phyloP scores from a whole-genome alignment of 1,140 invertebrate species.

The Meloidogyne exigua region DNA sequence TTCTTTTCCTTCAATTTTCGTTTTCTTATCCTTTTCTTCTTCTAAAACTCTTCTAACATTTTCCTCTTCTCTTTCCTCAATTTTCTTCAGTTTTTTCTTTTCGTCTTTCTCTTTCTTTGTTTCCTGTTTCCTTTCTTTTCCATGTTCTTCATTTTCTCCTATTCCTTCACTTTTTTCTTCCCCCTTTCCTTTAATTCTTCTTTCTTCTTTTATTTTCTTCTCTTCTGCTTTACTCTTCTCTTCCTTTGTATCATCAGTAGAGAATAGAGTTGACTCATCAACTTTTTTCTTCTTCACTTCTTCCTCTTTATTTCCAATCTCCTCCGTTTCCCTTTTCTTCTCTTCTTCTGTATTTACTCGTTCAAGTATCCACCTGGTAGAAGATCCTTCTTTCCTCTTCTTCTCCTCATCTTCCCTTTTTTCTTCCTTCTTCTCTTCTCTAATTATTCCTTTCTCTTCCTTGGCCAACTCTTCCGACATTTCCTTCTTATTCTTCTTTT shows the following conservation, averaged over 20 bases:
- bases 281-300: not conserved
- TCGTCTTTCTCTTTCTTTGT: not conserved
- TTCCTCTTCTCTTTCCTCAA: not conserved
- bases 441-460: not conserved
- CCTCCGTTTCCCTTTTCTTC: not conserved
- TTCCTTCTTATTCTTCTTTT: not conserved
- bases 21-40: not conserved
- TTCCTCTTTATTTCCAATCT: not conserved
- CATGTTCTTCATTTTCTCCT: not conserved
- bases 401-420: not conserved
- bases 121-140: not conserved
- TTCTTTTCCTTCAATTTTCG: not conserved
- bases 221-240: not conserved
- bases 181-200: not conserved
- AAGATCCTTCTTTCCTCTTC: too few species aligned
- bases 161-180: not conserved
- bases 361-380: not conserved
- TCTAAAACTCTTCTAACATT: not conserved
- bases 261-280: not conserved
- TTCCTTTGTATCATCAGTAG: not conserved
- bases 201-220: not conserved
- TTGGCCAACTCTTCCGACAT: not conserved
- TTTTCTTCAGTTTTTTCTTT: not conserved
- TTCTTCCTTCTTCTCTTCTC: not conserved
- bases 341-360: not conserved